These are phyloP conservation scores for Dicyrtoma fusca DNA, from an alignment of 2,888 invertebrate genomes.

Conservation along the genomic window DNA sequence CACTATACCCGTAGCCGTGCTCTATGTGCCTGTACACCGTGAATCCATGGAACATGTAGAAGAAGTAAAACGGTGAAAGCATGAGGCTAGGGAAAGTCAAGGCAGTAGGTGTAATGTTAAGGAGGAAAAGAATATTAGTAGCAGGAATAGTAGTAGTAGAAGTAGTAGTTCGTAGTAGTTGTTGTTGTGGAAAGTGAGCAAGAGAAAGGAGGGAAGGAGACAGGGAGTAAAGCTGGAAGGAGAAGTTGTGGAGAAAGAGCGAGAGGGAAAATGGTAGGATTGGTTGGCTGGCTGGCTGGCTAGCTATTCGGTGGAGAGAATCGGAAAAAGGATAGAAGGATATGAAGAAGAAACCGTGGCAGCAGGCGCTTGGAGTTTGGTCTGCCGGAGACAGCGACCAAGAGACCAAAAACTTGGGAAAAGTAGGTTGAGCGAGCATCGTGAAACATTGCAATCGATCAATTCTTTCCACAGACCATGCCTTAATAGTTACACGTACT, in stretches of 20 bases:
- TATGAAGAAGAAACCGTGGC: slow-evolving; percentile 28
- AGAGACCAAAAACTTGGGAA: slow-evolving; percentile 44
- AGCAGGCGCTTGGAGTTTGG: slow-evolving; percentile 24
- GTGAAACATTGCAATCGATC: slow-evolving; percentile 57
- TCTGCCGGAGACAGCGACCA: slow-evolving; percentile 29
- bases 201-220: background rate
- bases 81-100: no score
- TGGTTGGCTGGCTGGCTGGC: slow-evolving; percentile 3
- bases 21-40: no score
- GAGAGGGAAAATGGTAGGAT: slow-evolving; percentile 10
- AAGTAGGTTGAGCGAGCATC: slow-evolving; percentile 49
- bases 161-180: background rate
- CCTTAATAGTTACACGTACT: slow-evolving; percentile 29
- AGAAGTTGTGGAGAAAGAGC: background rate
- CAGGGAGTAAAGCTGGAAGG: background rate
- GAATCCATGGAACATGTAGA: no score
- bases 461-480: slow-evolving; percentile 46
- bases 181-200: slow-evolving; percentile 7
- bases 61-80: no score
- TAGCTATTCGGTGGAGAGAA: background rate
- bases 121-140: no score
- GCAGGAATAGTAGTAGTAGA: background rate
- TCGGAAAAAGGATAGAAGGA: background rate
- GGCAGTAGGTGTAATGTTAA: no score
- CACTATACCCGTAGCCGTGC: no score